A percentile compares a stretch with the other conserved stretches of the same genome.
Conservation (phyloP, 2,113 vertebrate species). For the Pipa parva region DNA sequence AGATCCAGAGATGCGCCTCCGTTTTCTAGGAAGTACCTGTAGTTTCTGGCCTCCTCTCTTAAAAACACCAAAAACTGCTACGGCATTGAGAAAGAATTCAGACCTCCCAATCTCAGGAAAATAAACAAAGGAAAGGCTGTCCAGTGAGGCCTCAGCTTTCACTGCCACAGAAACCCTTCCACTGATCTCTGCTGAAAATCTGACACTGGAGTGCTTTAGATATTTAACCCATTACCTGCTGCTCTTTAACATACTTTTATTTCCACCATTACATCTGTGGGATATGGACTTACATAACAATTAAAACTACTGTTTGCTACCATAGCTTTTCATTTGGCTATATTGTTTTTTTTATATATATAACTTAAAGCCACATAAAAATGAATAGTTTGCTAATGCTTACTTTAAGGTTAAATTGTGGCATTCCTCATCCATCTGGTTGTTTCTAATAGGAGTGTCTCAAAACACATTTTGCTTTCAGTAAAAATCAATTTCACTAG, state of each 20-base stretch:
- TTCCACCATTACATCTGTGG: too few species aligned
- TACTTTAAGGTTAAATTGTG: too few species aligned
- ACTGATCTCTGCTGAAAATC: conserved; percentile 33
- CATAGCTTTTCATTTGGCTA: too few species aligned
- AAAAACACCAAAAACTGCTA: conserved; percentile 45
- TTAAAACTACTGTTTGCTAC: too few species aligned
- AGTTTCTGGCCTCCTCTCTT: conserved; percentile 46
- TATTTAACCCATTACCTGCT: conserved; percentile 28
- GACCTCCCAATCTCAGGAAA: conserved; percentile 54
- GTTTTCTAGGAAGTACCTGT: conserved; percentile 56
- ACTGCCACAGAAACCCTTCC: conserved; percentile 36
- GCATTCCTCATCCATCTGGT: too few species aligned
- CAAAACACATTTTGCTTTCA: too few species aligned
- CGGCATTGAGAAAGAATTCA: conserved; percentile 58
- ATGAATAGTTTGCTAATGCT: too few species aligned
- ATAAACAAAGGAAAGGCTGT: conserved; percentile 57
- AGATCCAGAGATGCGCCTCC: conserved; percentile 26
- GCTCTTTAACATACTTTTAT: not conserved
- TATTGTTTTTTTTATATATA: too few species aligned
- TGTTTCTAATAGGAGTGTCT: too few species aligned
- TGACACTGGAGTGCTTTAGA: conserved; percentile 16
- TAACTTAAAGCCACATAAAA: too few species aligned
- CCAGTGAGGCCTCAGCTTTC: conserved; percentile 46
- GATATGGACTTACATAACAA: too few species aligned
- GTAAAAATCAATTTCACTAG: too few species aligned